Percentiles rank a stretch among this genome's conserved stretches.
phyloP scores from a whole-genome alignment of 2,797 vertebrate genomes.

The Crenuchus spilurus region DNA sequence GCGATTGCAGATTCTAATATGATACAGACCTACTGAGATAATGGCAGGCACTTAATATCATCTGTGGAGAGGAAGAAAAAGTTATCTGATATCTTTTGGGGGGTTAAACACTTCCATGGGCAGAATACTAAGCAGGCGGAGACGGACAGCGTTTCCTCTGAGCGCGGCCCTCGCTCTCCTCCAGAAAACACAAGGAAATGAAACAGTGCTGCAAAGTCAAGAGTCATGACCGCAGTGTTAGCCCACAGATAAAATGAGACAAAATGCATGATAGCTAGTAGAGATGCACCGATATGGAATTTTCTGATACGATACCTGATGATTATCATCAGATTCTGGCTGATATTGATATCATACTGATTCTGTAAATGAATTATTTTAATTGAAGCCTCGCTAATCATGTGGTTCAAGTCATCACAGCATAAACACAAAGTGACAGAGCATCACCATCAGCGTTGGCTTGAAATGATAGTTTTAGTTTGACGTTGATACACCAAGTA shows the following conservation, averaged over 20 bases:
- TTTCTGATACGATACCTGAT: no score
- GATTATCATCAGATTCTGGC: no score
- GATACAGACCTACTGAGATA: slow-evolving; percentile 99
- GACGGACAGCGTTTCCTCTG: slow-evolving; percentile 64
- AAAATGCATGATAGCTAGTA: not conserved
- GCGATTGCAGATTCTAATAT: slow-evolving; percentile 98
- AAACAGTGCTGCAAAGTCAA: slow-evolving; percentile 27
- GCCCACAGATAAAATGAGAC: not conserved
- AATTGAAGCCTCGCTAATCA: no score
- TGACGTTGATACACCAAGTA: no score
- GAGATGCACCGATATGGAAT: no score
- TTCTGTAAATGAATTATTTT: no score
- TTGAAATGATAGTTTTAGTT: no score
- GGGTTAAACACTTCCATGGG: slow-evolving; percentile 92
- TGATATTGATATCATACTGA: no score
- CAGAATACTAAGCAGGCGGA: slow-evolving; percentile 90
- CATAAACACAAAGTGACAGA: no score
- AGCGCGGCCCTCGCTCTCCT: slow-evolving; percentile 51
- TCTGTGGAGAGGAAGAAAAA: slow-evolving; percentile 87
- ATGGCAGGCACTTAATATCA: slow-evolving; percentile 99
- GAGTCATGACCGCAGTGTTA: not conserved
- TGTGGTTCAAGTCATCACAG: no score
- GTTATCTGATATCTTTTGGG: slow-evolving; percentile 99
- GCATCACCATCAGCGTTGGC: no score
- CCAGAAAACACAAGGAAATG: slow-evolving; percentile 35